phyloP scores from a whole-genome alignment of 2,888 invertebrate species.

The Dynastes grantii region DNA sequence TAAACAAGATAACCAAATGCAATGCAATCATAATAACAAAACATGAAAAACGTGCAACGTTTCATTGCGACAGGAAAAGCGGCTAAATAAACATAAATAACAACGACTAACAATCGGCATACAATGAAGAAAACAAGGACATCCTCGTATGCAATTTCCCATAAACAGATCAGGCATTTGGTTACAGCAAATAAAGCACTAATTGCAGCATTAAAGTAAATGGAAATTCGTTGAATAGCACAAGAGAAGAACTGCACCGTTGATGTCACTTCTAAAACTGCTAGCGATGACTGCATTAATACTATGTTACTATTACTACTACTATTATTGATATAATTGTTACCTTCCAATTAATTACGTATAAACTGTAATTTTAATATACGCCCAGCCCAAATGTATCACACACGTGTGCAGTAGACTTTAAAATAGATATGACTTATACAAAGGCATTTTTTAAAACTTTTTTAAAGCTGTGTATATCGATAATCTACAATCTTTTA shows the following conservation, averaged over 20 bases:
- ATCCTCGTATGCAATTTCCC: background rate
- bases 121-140: conserved; percentile 1
- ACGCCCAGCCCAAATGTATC: too few relatives aligned
- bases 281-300: background rate
- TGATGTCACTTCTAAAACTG: conserved; percentile 9
- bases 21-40: background rate
- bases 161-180: conserved; percentile 11
- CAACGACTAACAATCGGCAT: background rate
- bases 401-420: too few relatives aligned
- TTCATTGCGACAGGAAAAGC: background rate
- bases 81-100: background rate
- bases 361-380: too few relatives aligned
- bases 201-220: conserved; percentile 4
- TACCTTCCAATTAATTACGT: background rate
- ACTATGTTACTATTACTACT: background rate
- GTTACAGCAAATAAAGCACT: conserved; percentile 12
- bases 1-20: background rate
- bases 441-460: too few relatives aligned
- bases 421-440: too few relatives aligned
- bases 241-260: background rate
- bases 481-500: too few relatives aligned
- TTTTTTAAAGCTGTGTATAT: too few relatives aligned
- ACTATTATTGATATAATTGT: background rate
- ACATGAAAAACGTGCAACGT: background rate
- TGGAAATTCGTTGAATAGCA: background rate